Base-by-base conservation (phyloP, 1,140 invertebrate genomes). In the Bombus balteatus region DNA sequence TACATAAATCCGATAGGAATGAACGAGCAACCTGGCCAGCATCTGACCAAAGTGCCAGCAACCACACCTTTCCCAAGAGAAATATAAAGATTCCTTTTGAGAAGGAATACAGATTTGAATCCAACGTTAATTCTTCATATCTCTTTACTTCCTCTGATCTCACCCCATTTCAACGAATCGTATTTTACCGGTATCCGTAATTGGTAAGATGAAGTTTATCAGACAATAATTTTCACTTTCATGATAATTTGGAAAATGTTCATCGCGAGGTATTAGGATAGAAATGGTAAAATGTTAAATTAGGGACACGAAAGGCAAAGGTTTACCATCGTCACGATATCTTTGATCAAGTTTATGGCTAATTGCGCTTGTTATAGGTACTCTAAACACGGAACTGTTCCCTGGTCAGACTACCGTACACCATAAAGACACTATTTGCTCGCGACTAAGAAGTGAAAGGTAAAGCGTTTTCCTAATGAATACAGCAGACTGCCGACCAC, bases 1-100 rank as follows among this genome's bases (percentile, higher is more conserved):
- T 83, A 89, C 89, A 92, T 92, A 91, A 92, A 92, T 90, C 83
- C 83, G 80, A 87, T 88, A 90, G 83, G 62, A 85, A 89, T n/a
- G 74, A 85, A 37, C 39, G 47, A 86, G 83, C 87, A 71, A 83
- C 59, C 34, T 70, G 25, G 37, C 62, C 39, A 59, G 84, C 78
- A 57, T 86, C 74, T 47, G 74, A 53, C 57, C 59, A 66, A 85
- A 59, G 57, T 80, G 78, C 82, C 66, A 85, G 74, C 79, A 82
- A 85, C 88, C 85, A 82, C 89, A 68, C 88, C 89, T 90, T 87
- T 62, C 77, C 57, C 73, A n/a, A 62, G 47, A 86, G 77, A 82
- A 80, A 83, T 72, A 68, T 43, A 70, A 77, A 77, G 32, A 5
- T 53, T 47, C 37, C 53, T 4, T 13, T 25, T 41, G 6, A 15